Conservation (phyloP, 2,113 vertebrate species). For the Oryzias woworae region DNA sequence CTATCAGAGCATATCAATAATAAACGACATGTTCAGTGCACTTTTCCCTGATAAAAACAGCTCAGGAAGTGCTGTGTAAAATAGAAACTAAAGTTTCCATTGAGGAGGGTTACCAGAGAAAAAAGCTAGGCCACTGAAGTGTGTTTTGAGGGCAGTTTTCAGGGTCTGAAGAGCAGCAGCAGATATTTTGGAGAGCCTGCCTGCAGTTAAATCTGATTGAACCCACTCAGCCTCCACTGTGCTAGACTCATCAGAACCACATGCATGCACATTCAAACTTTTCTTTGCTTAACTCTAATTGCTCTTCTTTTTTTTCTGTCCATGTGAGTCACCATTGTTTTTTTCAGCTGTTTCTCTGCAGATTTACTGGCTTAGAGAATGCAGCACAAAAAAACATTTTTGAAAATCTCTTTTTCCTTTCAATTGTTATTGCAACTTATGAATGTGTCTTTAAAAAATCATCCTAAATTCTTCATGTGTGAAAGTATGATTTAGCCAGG, state of each 20-base stretch:
- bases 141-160: conserved; percentile 48
- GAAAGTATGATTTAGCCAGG: no score
- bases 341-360: neutral
- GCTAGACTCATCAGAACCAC: neutral
- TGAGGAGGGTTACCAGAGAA: conserved; percentile 3
- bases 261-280: neutral
- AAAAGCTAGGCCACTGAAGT: conserved; percentile 50
- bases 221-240: neutral
- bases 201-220: conserved; percentile 4
- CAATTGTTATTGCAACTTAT: no score
- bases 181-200: neutral
- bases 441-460: no score
- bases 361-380: neutral
- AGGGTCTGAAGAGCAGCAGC: conserved; percentile 7
- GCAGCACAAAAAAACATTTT: no score
- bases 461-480: no score
- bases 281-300: neutral
- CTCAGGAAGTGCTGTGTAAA: conserved; percentile 52
- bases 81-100: conserved; percentile 43
- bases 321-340: neutral
- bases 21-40: conserved; percentile 56
- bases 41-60: conserved; percentile 54
- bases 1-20: conserved; percentile 66
- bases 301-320: conserved; percentile 6
- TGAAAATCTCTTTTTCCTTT: no score